Evolutionary conservation across 2,888 invertebrate genomes (phyloP).

Genomic region (Amphipyra berbera): DNA sequence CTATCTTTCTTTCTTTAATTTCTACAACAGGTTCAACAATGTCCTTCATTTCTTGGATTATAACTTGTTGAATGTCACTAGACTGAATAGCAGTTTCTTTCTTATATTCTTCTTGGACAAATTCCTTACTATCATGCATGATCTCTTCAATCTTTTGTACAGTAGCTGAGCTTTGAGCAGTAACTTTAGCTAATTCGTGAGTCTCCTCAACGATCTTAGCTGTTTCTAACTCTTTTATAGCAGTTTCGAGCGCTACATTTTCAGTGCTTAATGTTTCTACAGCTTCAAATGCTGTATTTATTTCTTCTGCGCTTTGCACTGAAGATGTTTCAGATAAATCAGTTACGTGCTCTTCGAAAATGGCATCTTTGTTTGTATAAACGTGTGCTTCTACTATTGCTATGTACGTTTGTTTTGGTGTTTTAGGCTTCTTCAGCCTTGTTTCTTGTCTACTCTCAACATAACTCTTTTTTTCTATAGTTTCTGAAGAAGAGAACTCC

Average conservation of each 20-base stretch:
- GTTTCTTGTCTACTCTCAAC: slow-evolving; percentile 63
- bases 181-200: slow-evolving; percentile 46
- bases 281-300: slow-evolving; percentile 61
- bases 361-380: slow-evolving; percentile 81
- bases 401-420: slow-evolving; percentile 76
- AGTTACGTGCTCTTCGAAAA: slow-evolving; percentile 71
- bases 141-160: slow-evolving; percentile 51
- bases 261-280: slow-evolving; percentile 58
- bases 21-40: slow-evolving; percentile 51
- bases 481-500: slow-evolving; percentile 57
- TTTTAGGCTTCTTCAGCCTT: slow-evolving; percentile 55
- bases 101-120: slow-evolving; percentile 53
- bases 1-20: slow-evolving; percentile 54
- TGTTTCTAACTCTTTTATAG: slow-evolving; percentile 54
- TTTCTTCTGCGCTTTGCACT: slow-evolving; percentile 66
- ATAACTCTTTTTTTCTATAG: slow-evolving; percentile 57
- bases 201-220: slow-evolving; percentile 58
- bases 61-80: slow-evolving; percentile 42
- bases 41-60: slow-evolving; percentile 51
- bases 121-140: slow-evolving; percentile 48
- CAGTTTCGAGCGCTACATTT: slow-evolving; percentile 58
- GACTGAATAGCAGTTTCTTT: slow-evolving; percentile 47
- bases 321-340: slow-evolving; percentile 73
- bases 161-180: slow-evolving; percentile 50
- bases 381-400: slow-evolving; percentile 85